Percentiles rank a stretch among this genome's conserved stretches.
phyloP scores from a whole-genome alignment of 2,113 vertebrate genomes.

The Grus americana region DNA sequence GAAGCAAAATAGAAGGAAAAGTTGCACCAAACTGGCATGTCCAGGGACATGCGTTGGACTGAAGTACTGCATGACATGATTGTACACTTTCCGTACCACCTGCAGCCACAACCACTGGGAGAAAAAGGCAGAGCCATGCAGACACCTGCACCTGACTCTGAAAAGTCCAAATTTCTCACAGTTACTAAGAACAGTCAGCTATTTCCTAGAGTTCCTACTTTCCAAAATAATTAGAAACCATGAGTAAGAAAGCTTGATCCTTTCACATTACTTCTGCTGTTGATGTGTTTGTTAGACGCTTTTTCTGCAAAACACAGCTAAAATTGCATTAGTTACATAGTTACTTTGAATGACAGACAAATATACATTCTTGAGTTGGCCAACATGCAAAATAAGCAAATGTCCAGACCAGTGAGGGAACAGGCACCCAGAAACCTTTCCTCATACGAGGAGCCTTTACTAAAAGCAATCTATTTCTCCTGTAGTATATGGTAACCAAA shows the following conservation, averaged over 20 bases:
- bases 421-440: not conserved
- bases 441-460: not conserved
- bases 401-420: not conserved
- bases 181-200: not conserved
- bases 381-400: not conserved
- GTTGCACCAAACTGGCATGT: not conserved
- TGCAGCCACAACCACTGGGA: not conserved
- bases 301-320: not conserved
- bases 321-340: not conserved
- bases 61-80: not conserved
- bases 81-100: no score
- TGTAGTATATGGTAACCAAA: not conserved
- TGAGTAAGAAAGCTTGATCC: not conserved
- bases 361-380: no score
- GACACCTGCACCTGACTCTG: not conserved
- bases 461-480: not conserved
- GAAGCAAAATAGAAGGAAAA: not conserved
- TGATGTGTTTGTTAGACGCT: not conserved
- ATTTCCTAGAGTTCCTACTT: not conserved
- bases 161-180: no score
- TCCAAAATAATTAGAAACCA: not conserved
- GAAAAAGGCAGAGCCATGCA: not conserved
- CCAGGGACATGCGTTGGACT: not conserved
- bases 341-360: not conserved
- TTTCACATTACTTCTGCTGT: not conserved